A percentile compares a stretch with the other conserved stretches of the same genome.
phyloP scores from a whole-genome alignment of 1,140 invertebrate genomes.

The Drosophila subpulchrella region DNA sequence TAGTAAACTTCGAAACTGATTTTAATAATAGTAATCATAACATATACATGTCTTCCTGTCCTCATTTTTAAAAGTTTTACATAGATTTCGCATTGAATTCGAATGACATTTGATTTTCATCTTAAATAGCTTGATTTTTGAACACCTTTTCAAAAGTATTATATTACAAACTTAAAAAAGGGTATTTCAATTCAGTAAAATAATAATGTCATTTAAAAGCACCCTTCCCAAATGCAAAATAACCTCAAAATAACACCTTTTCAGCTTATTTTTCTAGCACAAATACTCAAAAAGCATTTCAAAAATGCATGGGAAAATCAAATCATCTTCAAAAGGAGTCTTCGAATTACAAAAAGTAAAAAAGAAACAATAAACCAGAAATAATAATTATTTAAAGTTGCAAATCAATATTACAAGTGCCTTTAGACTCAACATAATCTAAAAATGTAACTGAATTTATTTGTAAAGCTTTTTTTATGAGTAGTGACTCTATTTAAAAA shows the following conservation, averaged over 20 bases:
- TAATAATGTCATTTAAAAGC: neutral
- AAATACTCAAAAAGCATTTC: conserved; percentile 1
- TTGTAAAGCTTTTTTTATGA: neutral
- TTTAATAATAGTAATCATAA: neutral
- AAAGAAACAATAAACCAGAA: neutral
- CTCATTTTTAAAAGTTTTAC: neutral
- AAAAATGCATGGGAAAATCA: too few relatives aligned
- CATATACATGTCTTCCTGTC: neutral
- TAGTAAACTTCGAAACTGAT: neutral
- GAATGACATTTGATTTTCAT: too few relatives aligned
- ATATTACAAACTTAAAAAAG: neutral
- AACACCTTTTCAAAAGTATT: too few relatives aligned
- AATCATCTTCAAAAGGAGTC: neutral
- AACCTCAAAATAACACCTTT: neutral
- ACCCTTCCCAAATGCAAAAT: neutral
- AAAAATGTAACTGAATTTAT: neutral
- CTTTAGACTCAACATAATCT: neutral
- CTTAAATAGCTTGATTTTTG: too few relatives aligned
- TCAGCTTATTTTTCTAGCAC: neutral
- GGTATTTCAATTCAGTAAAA: too few relatives aligned
- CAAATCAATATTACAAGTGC: neutral
- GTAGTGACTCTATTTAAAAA: neutral
- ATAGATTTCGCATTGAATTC: too few relatives aligned
- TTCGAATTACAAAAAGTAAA: neutral
- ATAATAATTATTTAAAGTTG: too few relatives aligned